Evolutionary conservation across 2,888 invertebrate genomes (phyloP).

Genomic region (Alsophila aescularia): DNA sequence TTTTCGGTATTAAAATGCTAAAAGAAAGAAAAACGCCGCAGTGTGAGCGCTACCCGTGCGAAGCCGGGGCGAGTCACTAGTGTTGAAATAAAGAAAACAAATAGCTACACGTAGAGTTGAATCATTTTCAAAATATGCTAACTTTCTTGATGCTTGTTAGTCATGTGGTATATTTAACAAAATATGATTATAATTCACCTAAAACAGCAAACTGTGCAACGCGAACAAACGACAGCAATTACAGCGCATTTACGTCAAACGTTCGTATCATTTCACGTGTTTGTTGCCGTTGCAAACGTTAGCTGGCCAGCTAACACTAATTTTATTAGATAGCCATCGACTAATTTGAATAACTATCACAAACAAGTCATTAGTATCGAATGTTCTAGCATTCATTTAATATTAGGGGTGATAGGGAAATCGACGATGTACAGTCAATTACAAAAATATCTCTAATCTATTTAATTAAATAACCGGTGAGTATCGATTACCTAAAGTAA

Average conservation of each 20-base stretch:
- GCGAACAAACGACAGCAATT: conserved; percentile 6
- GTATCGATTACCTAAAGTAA: too few relatives aligned
- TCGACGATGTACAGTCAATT: conserved; percentile 36
- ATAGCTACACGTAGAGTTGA: too few relatives aligned
- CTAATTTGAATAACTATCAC: conserved; percentile 16
- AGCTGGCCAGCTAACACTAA: conserved; percentile 7
- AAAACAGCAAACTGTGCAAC: not conserved
- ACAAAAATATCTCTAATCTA: not conserved
- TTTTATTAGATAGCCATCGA: conserved; percentile 25
- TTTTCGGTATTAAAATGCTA: too few relatives aligned
- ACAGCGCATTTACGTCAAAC: conserved; percentile 5
- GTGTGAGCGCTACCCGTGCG: too few relatives aligned
- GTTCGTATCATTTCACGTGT: not conserved
- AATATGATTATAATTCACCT: not conserved
- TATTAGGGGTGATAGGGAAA: conserved; percentile 19
- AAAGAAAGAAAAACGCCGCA: too few relatives aligned
- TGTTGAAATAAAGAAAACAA: too few relatives aligned
- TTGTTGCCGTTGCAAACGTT: too few relatives aligned
- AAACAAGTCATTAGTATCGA: conserved; percentile 27
- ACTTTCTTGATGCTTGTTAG: too few relatives aligned
- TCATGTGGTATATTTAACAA: too few relatives aligned
- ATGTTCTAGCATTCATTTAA: conserved; percentile 24
- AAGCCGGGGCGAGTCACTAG: too few relatives aligned
- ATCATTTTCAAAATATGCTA: too few relatives aligned
- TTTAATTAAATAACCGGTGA: too few relatives aligned